Percentiles rank a stretch among this genome's conserved stretches.
Conservation (phyloP, 2,113 vertebrate species). For the Rhinolophus ferrumequinum region DNA sequence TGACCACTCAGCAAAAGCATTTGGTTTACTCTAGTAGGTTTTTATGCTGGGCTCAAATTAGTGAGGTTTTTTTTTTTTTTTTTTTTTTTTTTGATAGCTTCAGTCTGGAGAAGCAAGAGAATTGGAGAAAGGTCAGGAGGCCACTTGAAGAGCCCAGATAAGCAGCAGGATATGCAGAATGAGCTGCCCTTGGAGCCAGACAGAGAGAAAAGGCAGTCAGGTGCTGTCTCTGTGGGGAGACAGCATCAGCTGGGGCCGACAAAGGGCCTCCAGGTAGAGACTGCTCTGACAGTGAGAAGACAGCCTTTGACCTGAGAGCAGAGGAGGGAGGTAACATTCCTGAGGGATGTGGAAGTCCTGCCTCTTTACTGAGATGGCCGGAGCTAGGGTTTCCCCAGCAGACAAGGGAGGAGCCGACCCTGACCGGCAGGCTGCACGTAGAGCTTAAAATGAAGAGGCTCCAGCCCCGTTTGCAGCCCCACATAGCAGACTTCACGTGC, state of each 20-base stretch:
- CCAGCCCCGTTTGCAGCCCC: background rate
- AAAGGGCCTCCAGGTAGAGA: background rate
- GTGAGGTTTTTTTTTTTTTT: background rate
- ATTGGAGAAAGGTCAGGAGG: background rate
- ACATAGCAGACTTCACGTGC: rapidly evolving
- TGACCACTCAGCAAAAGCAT: background rate
- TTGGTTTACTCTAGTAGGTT: background rate
- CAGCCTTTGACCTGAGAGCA: background rate
- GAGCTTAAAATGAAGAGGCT: background rate
- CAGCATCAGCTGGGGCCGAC: background rate
- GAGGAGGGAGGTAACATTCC: background rate
- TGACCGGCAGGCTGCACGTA: no score
- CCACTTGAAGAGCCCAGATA: background rate
- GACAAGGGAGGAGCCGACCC: background rate
- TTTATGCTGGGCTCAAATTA: background rate
- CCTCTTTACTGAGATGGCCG: background rate
- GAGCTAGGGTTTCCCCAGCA: background rate
- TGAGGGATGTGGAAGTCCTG: background rate
- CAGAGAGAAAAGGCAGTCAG: no score
- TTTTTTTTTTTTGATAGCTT: background rate
- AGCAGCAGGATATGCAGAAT: background rate
- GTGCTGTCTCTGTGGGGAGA: background rate
- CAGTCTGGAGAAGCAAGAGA: background rate
- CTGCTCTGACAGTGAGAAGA: no score
- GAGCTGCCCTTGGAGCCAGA: rapidly evolving